Percentiles rank a stretch among this genome's conserved stretches.
Conservation (phyloP, 2,113 vertebrate genomes). For the Odobenus rosmarus region DNA sequence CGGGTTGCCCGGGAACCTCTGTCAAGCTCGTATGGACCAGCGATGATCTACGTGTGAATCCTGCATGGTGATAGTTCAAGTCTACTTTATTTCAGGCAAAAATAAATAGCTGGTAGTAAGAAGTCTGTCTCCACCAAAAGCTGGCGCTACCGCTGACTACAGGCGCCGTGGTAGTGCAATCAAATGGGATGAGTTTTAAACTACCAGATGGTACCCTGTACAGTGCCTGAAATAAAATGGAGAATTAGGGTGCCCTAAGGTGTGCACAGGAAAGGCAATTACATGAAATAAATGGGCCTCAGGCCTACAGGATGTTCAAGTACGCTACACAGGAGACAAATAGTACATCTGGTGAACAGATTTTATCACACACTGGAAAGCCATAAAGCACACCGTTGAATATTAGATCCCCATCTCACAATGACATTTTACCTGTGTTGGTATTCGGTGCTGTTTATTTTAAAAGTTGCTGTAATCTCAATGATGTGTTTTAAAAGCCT, state of each 20-base stretch:
- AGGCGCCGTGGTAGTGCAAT: slow-evolving; percentile 83
- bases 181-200: slow-evolving; percentile 90
- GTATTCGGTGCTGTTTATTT: slow-evolving; percentile 89
- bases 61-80: slow-evolving; percentile 81
- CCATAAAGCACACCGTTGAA: slow-evolving; percentile 87
- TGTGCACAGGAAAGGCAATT: slow-evolving; percentile 98
- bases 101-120: slow-evolving; percentile 87
- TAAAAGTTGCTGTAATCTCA: slow-evolving; percentile 90
- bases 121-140: slow-evolving; percentile 81
- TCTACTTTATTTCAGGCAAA: slow-evolving; percentile 85
- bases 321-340: slow-evolving; percentile 92
- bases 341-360: slow-evolving; percentile 94
- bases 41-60: slow-evolving; percentile 78
- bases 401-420: slow-evolving; percentile 85
- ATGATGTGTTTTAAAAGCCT: slow-evolving; percentile 89
- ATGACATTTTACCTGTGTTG: slow-evolving; percentile 90
- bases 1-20: slow-evolving; percentile 73
- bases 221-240: slow-evolving; percentile 98
- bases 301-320: slow-evolving; percentile 92
- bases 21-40: slow-evolving; percentile 72
- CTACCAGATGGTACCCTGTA: slow-evolving; percentile 98
- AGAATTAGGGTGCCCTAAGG: slow-evolving; percentile 98
- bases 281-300: slow-evolving; percentile 99
- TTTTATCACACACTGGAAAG: slow-evolving; percentile 91
- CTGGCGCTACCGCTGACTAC: slow-evolving; percentile 79